Evolutionary conservation across 2,113 vertebrate species (phyloP).

Genomic region (Castor canadensis): DNA sequence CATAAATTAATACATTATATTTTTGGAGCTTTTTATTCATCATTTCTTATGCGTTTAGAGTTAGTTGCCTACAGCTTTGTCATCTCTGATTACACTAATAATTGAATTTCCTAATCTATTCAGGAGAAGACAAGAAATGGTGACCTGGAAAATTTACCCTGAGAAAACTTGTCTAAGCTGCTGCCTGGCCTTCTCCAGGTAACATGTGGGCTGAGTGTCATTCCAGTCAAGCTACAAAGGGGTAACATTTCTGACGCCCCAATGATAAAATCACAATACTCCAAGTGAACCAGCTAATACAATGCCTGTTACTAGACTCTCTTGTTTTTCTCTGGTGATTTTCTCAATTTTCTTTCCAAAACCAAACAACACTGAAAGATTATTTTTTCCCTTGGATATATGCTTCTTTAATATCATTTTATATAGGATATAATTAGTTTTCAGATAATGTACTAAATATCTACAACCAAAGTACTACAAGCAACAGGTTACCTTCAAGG

Average conservation of each 20-base stretch:
- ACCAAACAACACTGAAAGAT: neutral
- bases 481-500: conserved; percentile 61
- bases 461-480: neutral
- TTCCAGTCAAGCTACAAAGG: neutral
- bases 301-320: neutral
- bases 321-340: too few species aligned
- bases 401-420: neutral
- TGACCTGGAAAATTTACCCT: neutral
- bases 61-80: neutral
- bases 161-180: neutral
- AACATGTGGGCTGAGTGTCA: neutral
- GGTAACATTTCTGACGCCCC: neutral
- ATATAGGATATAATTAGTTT: neutral
- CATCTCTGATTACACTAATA: neutral
- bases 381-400: neutral
- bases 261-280: neutral
- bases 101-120: neutral
- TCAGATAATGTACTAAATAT: conserved; percentile 4
- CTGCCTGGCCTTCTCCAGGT: neutral
- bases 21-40: neutral
- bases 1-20: neutral
- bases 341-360: conserved; percentile 37
- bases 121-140: conserved; percentile 14
- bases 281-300: neutral
- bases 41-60: neutral